phyloP scores from a whole-genome alignment of 2,797 vertebrate genomes.

The Pristis pectinata region DNA sequence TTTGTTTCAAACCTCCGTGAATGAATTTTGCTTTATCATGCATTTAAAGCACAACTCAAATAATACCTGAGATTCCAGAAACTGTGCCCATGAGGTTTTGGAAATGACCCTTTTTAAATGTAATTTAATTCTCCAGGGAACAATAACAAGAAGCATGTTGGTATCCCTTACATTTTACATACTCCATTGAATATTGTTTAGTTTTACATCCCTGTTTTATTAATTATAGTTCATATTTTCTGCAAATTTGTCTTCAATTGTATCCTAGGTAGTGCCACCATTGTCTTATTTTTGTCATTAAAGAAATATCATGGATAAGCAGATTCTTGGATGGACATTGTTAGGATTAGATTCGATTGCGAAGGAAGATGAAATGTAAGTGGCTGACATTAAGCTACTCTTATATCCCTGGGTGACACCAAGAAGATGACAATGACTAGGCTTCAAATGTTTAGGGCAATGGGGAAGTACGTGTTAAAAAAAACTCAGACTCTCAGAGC shows the following conservation, averaged over 20 bases:
- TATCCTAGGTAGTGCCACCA: neutral
- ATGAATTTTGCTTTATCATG: neutral
- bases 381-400: neutral
- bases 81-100: neutral
- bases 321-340: neutral
- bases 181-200: neutral
- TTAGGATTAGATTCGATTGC: neutral
- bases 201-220: neutral
- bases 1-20: neutral
- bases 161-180: neutral
- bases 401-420: neutral
- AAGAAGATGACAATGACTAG: neutral
- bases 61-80: neutral
- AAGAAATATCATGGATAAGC: no score
- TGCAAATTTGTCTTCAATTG: neutral
- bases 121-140: neutral
- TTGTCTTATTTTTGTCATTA: neutral
- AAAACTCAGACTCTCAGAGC: neutral
- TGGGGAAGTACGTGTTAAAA: neutral
- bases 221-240: neutral
- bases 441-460: neutral
- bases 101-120: neutral
- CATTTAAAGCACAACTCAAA: neutral
- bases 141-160: neutral
- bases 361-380: neutral